phyloP scores from a whole-genome alignment of 2,888 invertebrate genomes.

The Clivina fossor region DNA sequence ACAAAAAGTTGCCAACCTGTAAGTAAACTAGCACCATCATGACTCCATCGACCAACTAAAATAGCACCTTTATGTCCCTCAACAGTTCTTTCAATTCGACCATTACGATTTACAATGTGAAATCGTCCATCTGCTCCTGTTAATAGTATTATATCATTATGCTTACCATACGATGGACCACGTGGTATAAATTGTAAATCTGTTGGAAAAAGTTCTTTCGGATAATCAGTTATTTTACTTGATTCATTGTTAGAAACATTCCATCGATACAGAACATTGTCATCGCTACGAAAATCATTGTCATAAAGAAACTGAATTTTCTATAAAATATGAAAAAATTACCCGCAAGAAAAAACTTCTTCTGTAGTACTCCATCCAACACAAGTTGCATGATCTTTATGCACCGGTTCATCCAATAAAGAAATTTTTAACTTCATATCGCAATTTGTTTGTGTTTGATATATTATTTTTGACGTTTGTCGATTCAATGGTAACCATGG shows the following conservation, averaged over 20 bases:
- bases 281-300: too few species aligned
- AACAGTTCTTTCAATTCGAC: slow-evolving; percentile 89
- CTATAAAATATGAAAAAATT: slow-evolving; percentile 32
- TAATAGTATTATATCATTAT: slow-evolving; percentile 80
- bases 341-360: slow-evolving; percentile 91
- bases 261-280: slow-evolving; percentile 88
- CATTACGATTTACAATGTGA: slow-evolving; percentile 84
- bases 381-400: slow-evolving; percentile 81
- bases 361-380: slow-evolving; percentile 93
- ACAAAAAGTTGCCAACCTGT: slow-evolving; percentile 67
- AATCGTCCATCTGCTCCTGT: slow-evolving; percentile 90
- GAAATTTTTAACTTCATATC: slow-evolving; percentile 86
- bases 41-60: slow-evolving; percentile 88
- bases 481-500: too few species aligned
- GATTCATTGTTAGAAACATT: slow-evolving; percentile 79
- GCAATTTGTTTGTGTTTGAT: too few species aligned
- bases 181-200: slow-evolving; percentile 88
- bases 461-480: too few species aligned
- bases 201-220: slow-evolving; percentile 83
- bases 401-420: slow-evolving; percentile 72
- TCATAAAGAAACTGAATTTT: too few species aligned
- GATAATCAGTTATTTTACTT: slow-evolving; percentile 73
- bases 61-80: slow-evolving; percentile 93
- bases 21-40: slow-evolving; percentile 91
- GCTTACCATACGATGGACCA: slow-evolving; percentile 52